Evolutionary conservation across 2,888 invertebrate species (phyloP).

Genomic region (Drosophila aldrichi): DNA sequence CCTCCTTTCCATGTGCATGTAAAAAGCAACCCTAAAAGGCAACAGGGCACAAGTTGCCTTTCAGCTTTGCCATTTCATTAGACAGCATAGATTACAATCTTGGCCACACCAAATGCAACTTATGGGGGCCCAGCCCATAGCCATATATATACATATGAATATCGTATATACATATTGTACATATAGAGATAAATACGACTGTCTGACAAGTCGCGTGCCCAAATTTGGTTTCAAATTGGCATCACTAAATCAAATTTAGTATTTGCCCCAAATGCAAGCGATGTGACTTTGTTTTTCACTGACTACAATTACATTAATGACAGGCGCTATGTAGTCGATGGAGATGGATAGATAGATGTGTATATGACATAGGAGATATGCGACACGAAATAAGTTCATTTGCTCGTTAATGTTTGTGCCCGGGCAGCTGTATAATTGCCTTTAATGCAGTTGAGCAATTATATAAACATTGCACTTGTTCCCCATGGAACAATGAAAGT

Average conservation of each 20-base stretch:
- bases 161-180: not conserved
- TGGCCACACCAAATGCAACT: slow-evolving; percentile 27
- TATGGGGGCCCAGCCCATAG: slow-evolving; percentile 15
- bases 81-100: slow-evolving; percentile 49
- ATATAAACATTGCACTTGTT: slow-evolving; percentile 51
- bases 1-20: not conserved
- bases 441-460: slow-evolving; percentile 74
- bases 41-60: not conserved
- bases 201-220: slow-evolving; percentile 42
- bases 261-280: slow-evolving; percentile 54
- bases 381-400: slow-evolving; percentile 52
- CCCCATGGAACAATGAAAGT: not conserved
- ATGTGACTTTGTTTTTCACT: slow-evolving; percentile 7
- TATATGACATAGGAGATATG: slow-evolving; percentile 28
- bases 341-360: slow-evolving; percentile 12
- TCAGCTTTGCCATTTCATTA: slow-evolving; percentile 30
- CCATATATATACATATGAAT: not conserved
- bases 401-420: slow-evolving; percentile 28
- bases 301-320: slow-evolving; percentile 56
- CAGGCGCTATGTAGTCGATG: slow-evolving; percentile 29
- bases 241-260: slow-evolving; percentile 44
- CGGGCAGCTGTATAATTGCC: slow-evolving; percentile 64
- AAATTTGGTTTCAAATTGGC: slow-evolving; percentile 26
- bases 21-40: slow-evolving; percentile 19
- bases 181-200: slow-evolving; percentile 5